Percentiles rank a stretch among this genome's conserved stretches.
Conservation (phyloP, 2,113 vertebrate species). For the Telmatochromis sp. region DNA sequence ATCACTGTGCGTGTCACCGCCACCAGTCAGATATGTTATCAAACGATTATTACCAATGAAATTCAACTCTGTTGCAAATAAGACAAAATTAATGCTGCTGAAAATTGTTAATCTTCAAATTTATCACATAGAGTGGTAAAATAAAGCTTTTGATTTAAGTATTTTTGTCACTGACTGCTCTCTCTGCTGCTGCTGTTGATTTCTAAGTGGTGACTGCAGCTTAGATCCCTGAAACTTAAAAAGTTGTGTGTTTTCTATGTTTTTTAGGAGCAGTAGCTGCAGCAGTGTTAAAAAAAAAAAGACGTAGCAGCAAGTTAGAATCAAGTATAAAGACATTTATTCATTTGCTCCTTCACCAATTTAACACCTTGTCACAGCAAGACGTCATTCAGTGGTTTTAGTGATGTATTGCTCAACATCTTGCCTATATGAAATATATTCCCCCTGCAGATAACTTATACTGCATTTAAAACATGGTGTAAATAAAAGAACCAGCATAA, state of each 20-base stretch:
- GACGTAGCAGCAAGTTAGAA: not conserved
- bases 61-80: not conserved
- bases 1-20: fast-evolving
- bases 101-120: not conserved
- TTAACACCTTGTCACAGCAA: not conserved
- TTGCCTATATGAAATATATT: not conserved
- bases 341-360: not conserved
- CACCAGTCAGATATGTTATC: not conserved
- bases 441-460: not conserved
- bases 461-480: not conserved
- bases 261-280: not conserved
- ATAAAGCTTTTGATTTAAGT: not conserved
- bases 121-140: not conserved
- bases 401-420: not conserved
- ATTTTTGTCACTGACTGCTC: not conserved
- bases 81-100: not conserved
- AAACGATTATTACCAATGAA: not conserved
- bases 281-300: not conserved
- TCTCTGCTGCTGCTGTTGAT: not conserved
- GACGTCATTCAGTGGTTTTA: not conserved
- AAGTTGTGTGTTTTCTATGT: not conserved
- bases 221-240: not conserved
- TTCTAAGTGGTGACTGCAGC: not conserved
- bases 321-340: not conserved
- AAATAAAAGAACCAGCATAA: not conserved